Evolutionary conservation across 2,113 vertebrate species (phyloP).

Genomic region (Chamaetylas fuelleborni): DNA sequence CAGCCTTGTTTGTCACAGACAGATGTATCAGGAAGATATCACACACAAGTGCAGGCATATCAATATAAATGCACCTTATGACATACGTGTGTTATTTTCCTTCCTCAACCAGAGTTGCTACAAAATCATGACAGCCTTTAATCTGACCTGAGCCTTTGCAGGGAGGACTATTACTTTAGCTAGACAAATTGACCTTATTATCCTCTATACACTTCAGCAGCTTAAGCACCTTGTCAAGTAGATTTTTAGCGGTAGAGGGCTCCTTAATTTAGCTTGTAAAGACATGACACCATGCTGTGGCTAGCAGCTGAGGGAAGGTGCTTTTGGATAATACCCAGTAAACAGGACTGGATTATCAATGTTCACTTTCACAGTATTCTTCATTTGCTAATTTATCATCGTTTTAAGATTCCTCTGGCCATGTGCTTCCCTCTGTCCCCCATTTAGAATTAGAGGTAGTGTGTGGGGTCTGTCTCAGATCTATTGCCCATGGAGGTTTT

Average conservation of each 20-base stretch:
- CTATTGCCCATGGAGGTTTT: not conserved
- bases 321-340: not conserved
- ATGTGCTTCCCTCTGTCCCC: not conserved
- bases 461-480: not conserved
- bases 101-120: not conserved
- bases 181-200: not conserved
- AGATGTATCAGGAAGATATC: not conserved
- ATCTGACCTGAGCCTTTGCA: not conserved
- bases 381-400: not conserved
- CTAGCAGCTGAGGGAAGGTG: not conserved
- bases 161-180: not conserved
- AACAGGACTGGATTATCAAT: not conserved
- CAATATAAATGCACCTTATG: not conserved
- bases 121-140: not conserved
- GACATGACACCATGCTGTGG: rapidly evolving
- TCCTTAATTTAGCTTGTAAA: not conserved
- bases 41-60: not conserved
- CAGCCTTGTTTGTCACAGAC: not conserved
- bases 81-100: not conserved
- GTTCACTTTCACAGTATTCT: not conserved
- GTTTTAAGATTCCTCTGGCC: not conserved
- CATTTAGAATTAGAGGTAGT: not conserved
- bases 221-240: not conserved
- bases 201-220: not conserved
- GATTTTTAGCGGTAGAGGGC: not conserved